Evolutionary conservation across 2,797 vertebrate species (phyloP).

Genomic region (Orientallactaga sibirica): DNA sequence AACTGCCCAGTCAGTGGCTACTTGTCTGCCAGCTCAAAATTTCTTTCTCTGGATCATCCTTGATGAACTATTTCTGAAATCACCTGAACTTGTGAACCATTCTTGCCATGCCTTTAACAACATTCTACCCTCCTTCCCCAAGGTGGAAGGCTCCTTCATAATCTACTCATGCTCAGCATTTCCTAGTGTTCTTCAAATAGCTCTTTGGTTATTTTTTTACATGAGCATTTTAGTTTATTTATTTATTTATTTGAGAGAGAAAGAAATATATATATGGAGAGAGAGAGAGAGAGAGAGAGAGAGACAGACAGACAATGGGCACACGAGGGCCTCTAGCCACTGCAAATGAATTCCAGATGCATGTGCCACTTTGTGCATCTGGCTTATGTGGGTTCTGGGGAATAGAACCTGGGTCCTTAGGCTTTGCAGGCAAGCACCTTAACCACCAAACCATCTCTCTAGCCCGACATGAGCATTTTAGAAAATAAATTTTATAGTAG

Average conservation of each 20-base stretch:
- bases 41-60: slow-evolving; percentile 21
- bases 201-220: slow-evolving; percentile 44
- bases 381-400: no score
- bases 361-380: no score
- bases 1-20: slow-evolving; percentile 19
- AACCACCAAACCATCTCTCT: no score
- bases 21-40: slow-evolving; percentile 34
- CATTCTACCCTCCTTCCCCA: neutral
- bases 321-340: no score
- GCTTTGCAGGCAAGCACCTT: no score
- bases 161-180: neutral
- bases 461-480: neutral
- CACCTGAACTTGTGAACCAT: neutral
- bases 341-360: no score
- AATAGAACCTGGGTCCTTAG: no score
- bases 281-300: no score
- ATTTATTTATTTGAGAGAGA: no score
- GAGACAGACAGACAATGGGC: no score
- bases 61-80: slow-evolving; percentile 56
- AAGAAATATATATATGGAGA: no score
- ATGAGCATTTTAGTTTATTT: no score
- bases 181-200: neutral
- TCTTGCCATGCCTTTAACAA: neutral
- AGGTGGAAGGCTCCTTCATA: neutral
- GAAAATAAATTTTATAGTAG: slow-evolving; percentile 35